Conservation (phyloP, 2,888 invertebrate genomes). For the Tribolium freemani region DNA sequence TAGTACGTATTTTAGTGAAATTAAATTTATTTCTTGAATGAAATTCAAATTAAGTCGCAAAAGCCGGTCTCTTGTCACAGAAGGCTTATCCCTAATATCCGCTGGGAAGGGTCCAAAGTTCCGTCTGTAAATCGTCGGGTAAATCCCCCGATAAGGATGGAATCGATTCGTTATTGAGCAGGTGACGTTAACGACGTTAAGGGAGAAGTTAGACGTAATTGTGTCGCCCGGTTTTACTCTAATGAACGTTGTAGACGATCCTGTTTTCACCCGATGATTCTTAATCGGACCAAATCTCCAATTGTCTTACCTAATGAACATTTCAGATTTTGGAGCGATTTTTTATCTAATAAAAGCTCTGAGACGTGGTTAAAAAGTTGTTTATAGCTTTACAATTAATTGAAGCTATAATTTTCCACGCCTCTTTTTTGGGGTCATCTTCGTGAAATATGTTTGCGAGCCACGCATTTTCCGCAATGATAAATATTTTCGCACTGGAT, state of each 20-base stretch:
- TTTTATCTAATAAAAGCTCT: neutral
- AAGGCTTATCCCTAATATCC: slow-evolving; percentile 16
- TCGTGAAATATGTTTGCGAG: neutral
- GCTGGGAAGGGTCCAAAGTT: slow-evolving; percentile 12
- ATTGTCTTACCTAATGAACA: slow-evolving; percentile 15
- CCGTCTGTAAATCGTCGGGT: slow-evolving; percentile 8
- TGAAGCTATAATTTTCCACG: too few species aligned
- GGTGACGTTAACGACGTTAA: slow-evolving; percentile 31
- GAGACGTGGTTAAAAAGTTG: neutral
- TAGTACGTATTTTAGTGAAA: too few species aligned
- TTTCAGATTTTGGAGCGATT: slow-evolving; percentile 10
- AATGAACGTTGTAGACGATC: slow-evolving; percentile 14
- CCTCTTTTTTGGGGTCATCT: neutral
- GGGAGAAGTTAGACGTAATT: slow-evolving; percentile 23
- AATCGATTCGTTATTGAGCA: slow-evolving; percentile 31
- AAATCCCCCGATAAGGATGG: slow-evolving; percentile 34
- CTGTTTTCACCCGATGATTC: slow-evolving; percentile 12
- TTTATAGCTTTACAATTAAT: neutral
- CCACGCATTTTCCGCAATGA: neutral
- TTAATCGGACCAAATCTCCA: slow-evolving; percentile 7
- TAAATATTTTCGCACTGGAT: neutral
- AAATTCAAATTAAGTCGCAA: too few species aligned
- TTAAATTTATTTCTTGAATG: too few species aligned
- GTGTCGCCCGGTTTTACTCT: slow-evolving; percentile 21
- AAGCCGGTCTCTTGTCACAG: slow-evolving; percentile 1